A percentile compares a stretch with the other conserved stretches of the same genome.
These are phyloP conservation scores for Platanista minor DNA, from an alignment of 2,113 vertebrate genomes.

Conservation along the genomic window DNA sequence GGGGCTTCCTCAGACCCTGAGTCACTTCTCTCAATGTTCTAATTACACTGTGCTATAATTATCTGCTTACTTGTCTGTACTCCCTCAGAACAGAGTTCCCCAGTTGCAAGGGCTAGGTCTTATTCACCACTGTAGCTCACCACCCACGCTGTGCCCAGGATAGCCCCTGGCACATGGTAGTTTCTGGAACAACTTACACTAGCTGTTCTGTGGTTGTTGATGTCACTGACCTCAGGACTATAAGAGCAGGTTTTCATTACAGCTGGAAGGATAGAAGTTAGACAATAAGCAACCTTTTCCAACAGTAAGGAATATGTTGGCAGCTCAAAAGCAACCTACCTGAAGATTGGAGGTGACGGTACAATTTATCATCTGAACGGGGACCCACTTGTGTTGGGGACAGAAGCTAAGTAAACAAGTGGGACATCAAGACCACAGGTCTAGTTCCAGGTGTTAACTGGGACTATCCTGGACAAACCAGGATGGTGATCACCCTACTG, in stretches of 20 bases:
- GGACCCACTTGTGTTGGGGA: not conserved
- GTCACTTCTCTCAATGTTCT: not conserved
- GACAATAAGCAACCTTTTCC: not conserved
- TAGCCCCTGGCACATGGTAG: fast-evolving
- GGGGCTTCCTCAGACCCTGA: not conserved
- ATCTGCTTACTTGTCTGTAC: not conserved
- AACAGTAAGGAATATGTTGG: not conserved
- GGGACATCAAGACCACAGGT: not conserved
- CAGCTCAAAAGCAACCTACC: not conserved
- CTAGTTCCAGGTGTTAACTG: not conserved
- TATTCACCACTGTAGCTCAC: fast-evolving
- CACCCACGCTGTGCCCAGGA: not conserved
- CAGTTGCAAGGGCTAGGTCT: fast-evolving
- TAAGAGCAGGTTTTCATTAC: not conserved
- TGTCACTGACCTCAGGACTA: fast-evolving
- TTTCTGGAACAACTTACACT: not conserved
- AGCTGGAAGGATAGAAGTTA: not conserved
- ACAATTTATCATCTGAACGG: not conserved
- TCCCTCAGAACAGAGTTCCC: not conserved
- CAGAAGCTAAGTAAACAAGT: not conserved
- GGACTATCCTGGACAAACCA: too few species aligned
- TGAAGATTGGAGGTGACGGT: not conserved
- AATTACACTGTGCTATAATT: not conserved
- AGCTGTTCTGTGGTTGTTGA: not conserved
- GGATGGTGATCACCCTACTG: not conserved